phyloP scores from a whole-genome alignment of 1,140 invertebrate species.

The Helicorthomorpha holstii region DNA sequence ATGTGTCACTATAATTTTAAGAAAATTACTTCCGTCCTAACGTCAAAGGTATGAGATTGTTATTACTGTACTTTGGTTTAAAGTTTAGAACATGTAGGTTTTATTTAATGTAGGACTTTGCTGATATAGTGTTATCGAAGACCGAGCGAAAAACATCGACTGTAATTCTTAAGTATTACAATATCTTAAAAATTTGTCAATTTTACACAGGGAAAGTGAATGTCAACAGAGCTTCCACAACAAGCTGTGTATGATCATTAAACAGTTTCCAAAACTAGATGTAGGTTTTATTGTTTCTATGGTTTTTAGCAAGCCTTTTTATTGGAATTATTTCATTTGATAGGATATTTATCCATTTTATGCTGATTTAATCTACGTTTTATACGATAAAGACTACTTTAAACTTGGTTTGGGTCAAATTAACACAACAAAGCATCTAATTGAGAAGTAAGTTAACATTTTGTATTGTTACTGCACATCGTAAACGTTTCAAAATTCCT shows the following conservation, averaged over 20 bases:
- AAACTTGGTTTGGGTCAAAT: constrained; percentile 94
- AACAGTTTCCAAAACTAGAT: constrained; percentile 95
- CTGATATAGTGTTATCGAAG: constrained; percentile 96
- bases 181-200: constrained; percentile 82
- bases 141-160: constrained; percentile 98
- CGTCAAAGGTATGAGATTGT: constrained; percentile 57
- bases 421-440: constrained; percentile 88
- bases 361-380: constrained; percentile 97
- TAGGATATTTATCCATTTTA: constrained; percentile 97
- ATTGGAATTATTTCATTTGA: constrained; percentile 16
- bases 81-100: constrained; percentile 11
- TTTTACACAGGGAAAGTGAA: constrained; percentile 98
- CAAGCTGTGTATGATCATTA: constrained; percentile 84
- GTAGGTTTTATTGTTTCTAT: constrained; percentile 24
- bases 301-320: neutral
- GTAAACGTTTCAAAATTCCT: no score
- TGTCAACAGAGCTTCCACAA: constrained; percentile 97
- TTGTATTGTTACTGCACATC: no score
- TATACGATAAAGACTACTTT: constrained; percentile 99
- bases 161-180: constrained; percentile 92
- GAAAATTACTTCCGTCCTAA: constrained; percentile 89
- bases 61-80: neutral
- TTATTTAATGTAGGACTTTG: constrained; percentile 65
- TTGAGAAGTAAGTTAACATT: constrained; percentile 78
- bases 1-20: constrained; percentile 93